Percentiles rank a stretch among this genome's conserved stretches.
phyloP scores from a whole-genome alignment of 2,797 vertebrate species.

The Choloepus didactylus region DNA sequence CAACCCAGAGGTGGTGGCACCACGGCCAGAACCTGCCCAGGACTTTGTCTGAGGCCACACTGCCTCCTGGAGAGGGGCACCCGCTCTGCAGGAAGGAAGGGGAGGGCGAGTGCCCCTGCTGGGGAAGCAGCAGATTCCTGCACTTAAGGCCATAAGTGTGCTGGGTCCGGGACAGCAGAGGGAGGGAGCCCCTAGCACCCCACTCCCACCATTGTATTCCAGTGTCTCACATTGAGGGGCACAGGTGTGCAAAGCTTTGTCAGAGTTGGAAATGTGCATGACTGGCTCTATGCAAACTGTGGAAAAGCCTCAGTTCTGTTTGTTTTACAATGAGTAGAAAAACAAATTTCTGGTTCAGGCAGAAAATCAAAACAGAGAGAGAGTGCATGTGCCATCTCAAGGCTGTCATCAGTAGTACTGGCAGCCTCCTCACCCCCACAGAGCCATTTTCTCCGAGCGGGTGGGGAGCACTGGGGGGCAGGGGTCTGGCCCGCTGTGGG shows the following conservation, averaged over 20 bases:
- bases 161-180: neutral
- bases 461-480: neutral
- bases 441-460: neutral
- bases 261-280: neutral
- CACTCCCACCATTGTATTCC: neutral
- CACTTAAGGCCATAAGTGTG: neutral
- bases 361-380: neutral
- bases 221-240: neutral
- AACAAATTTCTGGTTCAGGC: neutral
- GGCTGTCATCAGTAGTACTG: neutral
- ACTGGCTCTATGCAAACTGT: neutral
- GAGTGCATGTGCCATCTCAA: fast-evolving
- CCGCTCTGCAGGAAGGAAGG: neutral
- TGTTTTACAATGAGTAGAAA: neutral
- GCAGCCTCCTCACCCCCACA: neutral
- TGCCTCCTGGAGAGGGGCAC: neutral
- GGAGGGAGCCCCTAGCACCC: neutral
- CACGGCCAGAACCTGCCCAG: neutral
- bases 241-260: neutral
- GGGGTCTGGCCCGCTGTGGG: fast-evolving
- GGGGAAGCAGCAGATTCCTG: too few relatives aligned
- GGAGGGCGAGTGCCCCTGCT: neutral
- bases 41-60: neutral
- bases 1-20: neutral
- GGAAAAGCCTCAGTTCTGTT: neutral